Conservation (phyloP, 1,140 invertebrate genomes). For the Cherax destructor region DNA sequence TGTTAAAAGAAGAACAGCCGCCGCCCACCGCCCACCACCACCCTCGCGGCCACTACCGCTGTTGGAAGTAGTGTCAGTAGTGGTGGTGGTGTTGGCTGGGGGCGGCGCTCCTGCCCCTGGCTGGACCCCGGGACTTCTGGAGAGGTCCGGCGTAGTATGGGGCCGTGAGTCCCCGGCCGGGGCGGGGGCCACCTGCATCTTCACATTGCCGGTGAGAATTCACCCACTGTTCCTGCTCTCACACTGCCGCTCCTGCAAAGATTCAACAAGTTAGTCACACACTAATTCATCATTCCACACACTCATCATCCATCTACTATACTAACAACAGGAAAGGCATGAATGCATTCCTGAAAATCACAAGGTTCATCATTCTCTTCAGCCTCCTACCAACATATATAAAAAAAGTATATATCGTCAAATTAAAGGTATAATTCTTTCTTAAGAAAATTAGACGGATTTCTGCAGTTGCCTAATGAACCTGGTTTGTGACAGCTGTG, state of each 20-base stretch:
- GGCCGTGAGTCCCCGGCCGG: slow-evolving; percentile 65
- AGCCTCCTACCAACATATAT: too few relatives aligned
- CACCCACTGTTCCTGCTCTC: slow-evolving; percentile 35
- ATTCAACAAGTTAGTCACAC: too few relatives aligned
- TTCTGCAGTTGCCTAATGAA: too few relatives aligned
- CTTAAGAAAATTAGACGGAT: too few relatives aligned
- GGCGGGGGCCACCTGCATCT: slow-evolving; percentile 62
- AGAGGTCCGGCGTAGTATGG: slow-evolving; percentile 47
- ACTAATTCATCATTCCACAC: too few relatives aligned
- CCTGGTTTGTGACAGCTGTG: too few relatives aligned
- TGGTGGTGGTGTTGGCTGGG: slow-evolving; percentile 6
- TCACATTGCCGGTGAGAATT: slow-evolving; percentile 59
- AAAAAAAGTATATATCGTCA: too few relatives aligned
- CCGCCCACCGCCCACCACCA: slow-evolving; percentile 46
- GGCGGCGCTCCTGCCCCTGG: slow-evolving; percentile 21
- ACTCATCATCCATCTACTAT: too few relatives aligned
- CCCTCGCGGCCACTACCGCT: slow-evolving; percentile 38
- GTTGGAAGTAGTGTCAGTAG: slow-evolving; percentile 23
- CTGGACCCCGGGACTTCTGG: slow-evolving; percentile 10
- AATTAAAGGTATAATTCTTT: too few relatives aligned
- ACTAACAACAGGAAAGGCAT: too few relatives aligned
- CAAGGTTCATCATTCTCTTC: too few relatives aligned
- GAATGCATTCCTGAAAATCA: too few relatives aligned
- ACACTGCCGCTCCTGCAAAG: slow-evolving; percentile 1
- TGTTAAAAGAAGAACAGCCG: slow-evolving; percentile 44